Conservation (phyloP, 2,113 vertebrate species). For the Boleophthalmus pectinirostris region DNA sequence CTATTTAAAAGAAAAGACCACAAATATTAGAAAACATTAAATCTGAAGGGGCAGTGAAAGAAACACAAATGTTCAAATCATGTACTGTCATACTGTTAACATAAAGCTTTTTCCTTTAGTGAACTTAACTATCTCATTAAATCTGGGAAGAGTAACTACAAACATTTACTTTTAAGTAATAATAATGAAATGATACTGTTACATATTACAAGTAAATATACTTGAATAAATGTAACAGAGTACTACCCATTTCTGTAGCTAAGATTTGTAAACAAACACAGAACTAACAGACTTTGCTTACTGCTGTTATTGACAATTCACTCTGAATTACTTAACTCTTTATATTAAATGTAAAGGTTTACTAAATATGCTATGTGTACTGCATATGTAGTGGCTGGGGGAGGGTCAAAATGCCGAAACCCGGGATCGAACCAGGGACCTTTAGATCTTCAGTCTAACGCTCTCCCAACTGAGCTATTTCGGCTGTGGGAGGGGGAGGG, state of each 20-base stretch:
- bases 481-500: not conserved
- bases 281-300: not conserved
- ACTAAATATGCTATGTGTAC: not conserved
- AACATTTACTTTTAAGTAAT: too few relatives aligned
- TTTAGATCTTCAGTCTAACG: slow-evolving; percentile 56
- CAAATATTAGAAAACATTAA: not conserved
- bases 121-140: too few relatives aligned
- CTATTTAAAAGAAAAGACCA: not conserved
- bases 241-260: not conserved
- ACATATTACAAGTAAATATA: not conserved
- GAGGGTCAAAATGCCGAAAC: slow-evolving; percentile 50
- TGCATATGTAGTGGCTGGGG: not conserved
- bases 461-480: slow-evolving; percentile 64
- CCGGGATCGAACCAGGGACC: slow-evolving; percentile 54
- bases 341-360: not conserved
- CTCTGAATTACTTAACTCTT: not conserved
- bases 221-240: not conserved
- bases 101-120: too few relatives aligned
- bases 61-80: not conserved
- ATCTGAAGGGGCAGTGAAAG: not conserved
- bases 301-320: not conserved
- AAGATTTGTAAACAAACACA: not conserved
- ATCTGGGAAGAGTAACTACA: too few relatives aligned
- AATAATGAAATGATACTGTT: not conserved
- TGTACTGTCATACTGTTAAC: not conserved